Evolutionary conservation across 2,797 vertebrate species (phyloP), one percentile per base, ranked within the genome.

Genomic region (Triplophysa bombifrons): DNA sequence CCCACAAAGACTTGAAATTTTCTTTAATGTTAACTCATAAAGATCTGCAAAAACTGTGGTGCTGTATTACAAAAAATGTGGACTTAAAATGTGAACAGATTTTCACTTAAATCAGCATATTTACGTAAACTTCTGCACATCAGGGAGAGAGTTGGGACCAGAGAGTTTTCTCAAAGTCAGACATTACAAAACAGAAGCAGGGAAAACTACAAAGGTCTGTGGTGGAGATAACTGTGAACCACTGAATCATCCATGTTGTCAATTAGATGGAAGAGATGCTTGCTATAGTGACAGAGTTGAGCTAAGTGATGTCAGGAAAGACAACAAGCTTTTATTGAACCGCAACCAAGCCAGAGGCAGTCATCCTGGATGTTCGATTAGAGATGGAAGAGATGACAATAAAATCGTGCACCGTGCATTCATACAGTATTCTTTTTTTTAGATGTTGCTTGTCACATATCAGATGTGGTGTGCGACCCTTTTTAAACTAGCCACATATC

Each of bases 251-350:
- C 50, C 22, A 74, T 63, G 41, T 16, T 61, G 68, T 70, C 48
- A 60, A 70, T 48, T 20, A 63, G 30, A 74, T 20, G 20, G 48
- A 63, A 61, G 55, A 34, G 44, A 68, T 48, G 74, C 17, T 22
- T 44, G 55, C 27, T 78, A 50, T 70, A 38, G 55, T 27, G 58
- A n/a, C 76, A 78, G 56, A 27, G 56, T 51, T 63, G 53, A 55
- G 56, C 4, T 63, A 30, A 30, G 27, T 16, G 22, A 27, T 69
- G 9, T 22, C 74, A 76, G 53, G 6, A 56, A 75, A 75, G 74
- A 68, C 41, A 22, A 53, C 53, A 34, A 53, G 19, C 7, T 0
- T 67, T 13, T 69, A 16, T 14, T 77, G 19, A 27, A 34, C 46
- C 67, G 58, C 41, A 78, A 77, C 66, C 22, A 30, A 60, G 50